Evolutionary conservation across 2,888 invertebrate genomes (phyloP), one percentile per base, ranked within the genome.

Genomic region (Lamproptera curius): DNA sequence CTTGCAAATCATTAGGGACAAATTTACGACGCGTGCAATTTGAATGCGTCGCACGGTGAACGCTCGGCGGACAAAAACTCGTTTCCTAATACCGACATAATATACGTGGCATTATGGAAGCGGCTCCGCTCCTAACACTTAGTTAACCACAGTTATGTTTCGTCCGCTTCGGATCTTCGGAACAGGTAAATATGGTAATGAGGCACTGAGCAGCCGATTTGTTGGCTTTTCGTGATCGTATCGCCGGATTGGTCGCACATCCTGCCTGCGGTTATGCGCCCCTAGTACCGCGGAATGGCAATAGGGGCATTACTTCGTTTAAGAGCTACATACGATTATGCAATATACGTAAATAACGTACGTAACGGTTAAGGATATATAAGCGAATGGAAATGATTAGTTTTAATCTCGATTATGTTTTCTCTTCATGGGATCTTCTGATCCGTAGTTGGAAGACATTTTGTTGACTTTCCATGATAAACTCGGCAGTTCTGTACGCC

Each of bases 181-280:
- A 49, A 44, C 49, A 45, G 44, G 49, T 50, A 50, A 36, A 50
- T 50, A 50, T 50, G 49, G 49, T 31, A 50, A 50, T 50, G 41
- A 50, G 44, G 34, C 39, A 40, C 26, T 40, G 40, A 44, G 37
- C 40, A 37, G 36, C 36, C 44, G 49, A 50, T 50, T 50, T 50
- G 43, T 50, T 50, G 41, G 49, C 49, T 41, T 44, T 45, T 44
- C 44, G 49, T 50, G 44, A 50, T 50, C 44, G 41, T 50, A 50
- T 44, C 49, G 35, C 16, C 17, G 15, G 35, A 43, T 49, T 49
- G 43, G 44, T 37, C 41, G 49, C 35, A 44, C 40, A 44, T 50
- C 44, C 44, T 38, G 44, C 15, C 17, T 31, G 44, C 44, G 20
- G 11, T 35, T 11, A 26, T 15, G 28, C 44, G 16, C 1, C 20